Base-by-base conservation (phyloP, 2,113 vertebrate genomes). In the Ursus arctos region DNA sequence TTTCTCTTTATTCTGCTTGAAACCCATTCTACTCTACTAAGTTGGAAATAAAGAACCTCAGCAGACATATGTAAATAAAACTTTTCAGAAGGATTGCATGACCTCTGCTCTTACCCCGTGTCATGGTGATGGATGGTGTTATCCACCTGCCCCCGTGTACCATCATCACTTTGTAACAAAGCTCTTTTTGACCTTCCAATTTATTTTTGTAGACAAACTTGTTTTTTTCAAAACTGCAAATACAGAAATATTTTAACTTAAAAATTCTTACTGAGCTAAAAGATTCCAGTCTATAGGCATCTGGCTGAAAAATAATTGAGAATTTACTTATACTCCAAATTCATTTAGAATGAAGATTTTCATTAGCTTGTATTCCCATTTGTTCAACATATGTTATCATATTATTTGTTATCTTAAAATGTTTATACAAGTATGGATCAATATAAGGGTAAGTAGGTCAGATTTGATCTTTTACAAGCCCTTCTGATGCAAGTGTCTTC, bases 1-100 rank as follows among this genome's bases (percentile, higher is more conserved):
- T 43, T 84, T 67, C 2, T 1, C 1, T 82, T 96, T 95, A 53
- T 74, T 85, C 31, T 91, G 19, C 31, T 85, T 84, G 69, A 94
- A 91, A 82, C 22, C 24, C 1, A 28, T 65, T 93, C 67, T 69
- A 9, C 33, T 69, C 33, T 49, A 49, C 15, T 63, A 24, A 18
- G 2, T 69, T 90, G 13, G 26, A 92, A 69, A 63, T 4, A 61
- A 40, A 84, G 10, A 89, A 69, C 14, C 15, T 85, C 31, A 77
- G 92, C 84, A 88, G 85, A 31, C 28, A 80, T 77, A 88, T 80
- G 47, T 63, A 94, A 93, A 87, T 94, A 88, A 76, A 93, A 49
- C 4, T 24, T 91, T 85, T 80, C 4, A 22, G 33, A 65, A 85
- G 49, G 40, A 79, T 28, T 19, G 19, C 1, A 33, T 72, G 53